phyloP scores from a whole-genome alignment of 2,888 invertebrate genomes.

The Dorcus hopei region DNA sequence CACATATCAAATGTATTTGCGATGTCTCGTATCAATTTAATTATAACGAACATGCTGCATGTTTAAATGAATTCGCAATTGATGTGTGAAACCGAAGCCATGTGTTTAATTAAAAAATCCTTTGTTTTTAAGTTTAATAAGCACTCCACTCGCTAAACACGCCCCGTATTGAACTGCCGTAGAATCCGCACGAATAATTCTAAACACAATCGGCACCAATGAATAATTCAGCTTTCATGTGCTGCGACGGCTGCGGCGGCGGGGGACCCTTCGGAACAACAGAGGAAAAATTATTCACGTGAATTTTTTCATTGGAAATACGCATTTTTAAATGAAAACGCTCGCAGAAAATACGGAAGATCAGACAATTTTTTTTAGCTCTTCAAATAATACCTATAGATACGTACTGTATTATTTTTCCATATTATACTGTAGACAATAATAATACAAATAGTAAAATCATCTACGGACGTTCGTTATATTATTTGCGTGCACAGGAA shows the following conservation, averaged over 20 bases:
- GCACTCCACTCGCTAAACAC: slow-evolving; percentile 45
- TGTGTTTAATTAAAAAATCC: slow-evolving; percentile 51
- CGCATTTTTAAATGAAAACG: too few relatives aligned
- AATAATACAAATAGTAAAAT: too few relatives aligned
- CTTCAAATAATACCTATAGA: too few relatives aligned
- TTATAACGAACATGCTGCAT: slow-evolving; percentile 45
- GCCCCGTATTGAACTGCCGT: slow-evolving; percentile 38
- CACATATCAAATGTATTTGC: slow-evolving; percentile 14
- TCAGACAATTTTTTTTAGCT: too few relatives aligned
- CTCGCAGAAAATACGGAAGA: too few relatives aligned
- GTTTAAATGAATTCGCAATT: slow-evolving; percentile 49
- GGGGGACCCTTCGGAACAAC: slow-evolving; percentile 13
- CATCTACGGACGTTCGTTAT: too few relatives aligned
- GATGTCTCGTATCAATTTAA: slow-evolving; percentile 47
- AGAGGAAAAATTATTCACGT: too few relatives aligned
- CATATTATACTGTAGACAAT: too few relatives aligned
- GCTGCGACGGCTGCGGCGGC: slow-evolving; percentile 13
- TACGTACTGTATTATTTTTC: too few relatives aligned
- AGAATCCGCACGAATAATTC: slow-evolving; percentile 43
- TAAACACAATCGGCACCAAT: slow-evolving; percentile 41
- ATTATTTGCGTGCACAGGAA: too few relatives aligned
- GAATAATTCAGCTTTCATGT: slow-evolving; percentile 38
- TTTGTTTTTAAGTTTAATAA: slow-evolving; percentile 51
- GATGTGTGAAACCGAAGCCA: slow-evolving; percentile 49
- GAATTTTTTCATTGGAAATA: too few relatives aligned